Evolutionary conservation across 2,888 invertebrate species (phyloP).

Genomic region (Marronus borbonicus): DNA sequence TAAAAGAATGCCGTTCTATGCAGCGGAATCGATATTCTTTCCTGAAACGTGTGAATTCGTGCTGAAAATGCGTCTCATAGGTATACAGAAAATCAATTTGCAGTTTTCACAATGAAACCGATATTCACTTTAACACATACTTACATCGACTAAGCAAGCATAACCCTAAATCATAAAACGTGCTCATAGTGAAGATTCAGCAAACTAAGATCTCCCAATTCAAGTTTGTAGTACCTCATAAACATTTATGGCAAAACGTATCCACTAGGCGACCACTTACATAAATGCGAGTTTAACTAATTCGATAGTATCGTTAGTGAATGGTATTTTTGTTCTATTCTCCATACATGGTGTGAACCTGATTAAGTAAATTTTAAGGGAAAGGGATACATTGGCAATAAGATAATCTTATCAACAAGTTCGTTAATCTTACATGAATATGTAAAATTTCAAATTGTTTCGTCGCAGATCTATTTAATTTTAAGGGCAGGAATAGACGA

Average conservation of each 20-base stretch:
- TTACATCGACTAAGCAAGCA: constrained; percentile 34
- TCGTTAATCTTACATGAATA: neutral
- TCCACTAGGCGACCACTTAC: neutral
- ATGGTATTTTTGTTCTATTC: constrained; percentile 3
- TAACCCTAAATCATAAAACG: constrained; percentile 46
- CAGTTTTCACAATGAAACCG: constrained; percentile 18
- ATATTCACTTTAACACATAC: constrained; percentile 26
- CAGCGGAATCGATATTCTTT: no score
- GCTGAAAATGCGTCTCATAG: neutral
- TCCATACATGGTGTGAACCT: constrained; percentile 8
- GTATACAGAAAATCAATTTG: constrained; percentile 21
- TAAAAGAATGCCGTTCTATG: no score
- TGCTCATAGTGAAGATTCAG: constrained; percentile 42
- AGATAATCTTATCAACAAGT: neutral
- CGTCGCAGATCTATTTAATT: no score
- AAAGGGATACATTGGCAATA: constrained; percentile 18
- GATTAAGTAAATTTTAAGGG: constrained; percentile 11
- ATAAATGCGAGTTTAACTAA: neutral
- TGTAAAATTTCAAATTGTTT: no score
- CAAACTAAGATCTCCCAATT: constrained; percentile 17
- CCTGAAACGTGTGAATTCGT: neutral
- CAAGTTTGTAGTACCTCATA: constrained; percentile 31
- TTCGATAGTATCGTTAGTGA: neutral
- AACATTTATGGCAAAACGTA: constrained; percentile 33
- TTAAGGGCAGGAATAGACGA: no score